Percentiles rank a stretch among this genome's conserved stretches.
Evolutionary conservation across 2,888 invertebrate genomes (phyloP).

Genomic region (Sinotaia quadrata): DNA sequence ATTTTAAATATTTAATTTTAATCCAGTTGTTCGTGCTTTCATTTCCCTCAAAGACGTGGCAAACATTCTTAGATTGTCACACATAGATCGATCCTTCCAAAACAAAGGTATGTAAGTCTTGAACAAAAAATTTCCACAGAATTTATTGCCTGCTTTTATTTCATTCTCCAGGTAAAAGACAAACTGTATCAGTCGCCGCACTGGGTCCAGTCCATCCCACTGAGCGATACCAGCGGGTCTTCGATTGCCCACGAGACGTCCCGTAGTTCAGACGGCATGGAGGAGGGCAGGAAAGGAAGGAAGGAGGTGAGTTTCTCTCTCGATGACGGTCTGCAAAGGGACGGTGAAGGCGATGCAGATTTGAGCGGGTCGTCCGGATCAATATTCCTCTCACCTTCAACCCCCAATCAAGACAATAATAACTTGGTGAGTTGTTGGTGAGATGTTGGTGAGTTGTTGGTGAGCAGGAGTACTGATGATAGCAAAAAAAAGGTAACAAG

Average conservation of each 20-base stretch:
- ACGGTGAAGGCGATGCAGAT: slow-evolving; percentile 39
- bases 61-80: too few relatives aligned
- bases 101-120: too few relatives aligned
- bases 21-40: too few relatives aligned
- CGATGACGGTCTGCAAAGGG: slow-evolving; percentile 46
- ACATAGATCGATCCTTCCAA: too few relatives aligned
- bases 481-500: too few relatives aligned
- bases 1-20: too few relatives aligned
- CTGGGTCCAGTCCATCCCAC: slow-evolving; percentile 37
- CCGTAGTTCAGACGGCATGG: slow-evolving; percentile 36
- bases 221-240: slow-evolving; percentile 6
- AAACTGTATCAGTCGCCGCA: slow-evolving; percentile 38
- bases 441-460: too few relatives aligned
- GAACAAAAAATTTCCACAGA: too few relatives aligned
- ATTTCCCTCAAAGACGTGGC: too few relatives aligned
- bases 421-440: slow-evolving; percentile 32
- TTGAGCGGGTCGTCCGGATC: slow-evolving; percentile 53
- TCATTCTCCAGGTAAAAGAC: slow-evolving; percentile 38
- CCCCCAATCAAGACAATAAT: slow-evolving; percentile 11
- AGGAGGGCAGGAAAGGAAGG: slow-evolving; percentile 46
- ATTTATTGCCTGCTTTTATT: not conserved
- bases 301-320: slow-evolving; percentile 65
- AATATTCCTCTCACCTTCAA: slow-evolving; percentile 20
- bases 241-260: slow-evolving; percentile 15
- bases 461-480: too few relatives aligned